Percentiles rank a stretch among this genome's conserved stretches.
Evolutionary conservation across 2,797 vertebrate species (phyloP).

Genomic region (Loris lydekkerianus): DNA sequence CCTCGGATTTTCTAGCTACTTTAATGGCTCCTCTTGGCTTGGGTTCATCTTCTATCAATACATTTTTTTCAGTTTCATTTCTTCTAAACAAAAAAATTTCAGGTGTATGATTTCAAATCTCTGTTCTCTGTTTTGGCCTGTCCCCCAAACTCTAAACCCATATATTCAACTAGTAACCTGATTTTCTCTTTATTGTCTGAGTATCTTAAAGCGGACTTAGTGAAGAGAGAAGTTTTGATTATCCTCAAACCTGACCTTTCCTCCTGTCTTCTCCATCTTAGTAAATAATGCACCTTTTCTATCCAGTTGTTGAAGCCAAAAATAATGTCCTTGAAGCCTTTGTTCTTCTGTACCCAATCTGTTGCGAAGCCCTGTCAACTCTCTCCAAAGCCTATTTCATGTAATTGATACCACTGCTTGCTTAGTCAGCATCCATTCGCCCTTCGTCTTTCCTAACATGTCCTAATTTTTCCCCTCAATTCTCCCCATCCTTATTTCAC

Average conservation of each 20-base stretch:
- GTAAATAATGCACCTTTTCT: neutral
- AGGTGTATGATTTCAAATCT: neutral
- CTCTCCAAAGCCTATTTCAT: neutral
- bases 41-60: neutral
- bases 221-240: slow-evolving; percentile 38
- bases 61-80: neutral
- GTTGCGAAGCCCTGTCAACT: neutral
- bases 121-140: neutral
- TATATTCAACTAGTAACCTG: neutral
- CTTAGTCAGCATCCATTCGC: neutral
- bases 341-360: neutral
- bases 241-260: slow-evolving; percentile 36
- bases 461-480: neutral
- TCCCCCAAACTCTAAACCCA: neutral
- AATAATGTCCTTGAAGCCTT: neutral
- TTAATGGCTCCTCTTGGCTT: neutral
- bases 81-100: neutral
- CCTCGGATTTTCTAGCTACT: neutral
- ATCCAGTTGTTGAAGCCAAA: neutral
- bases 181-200: neutral
- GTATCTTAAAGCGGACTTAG: slow-evolving; percentile 31
- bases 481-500: neutral
- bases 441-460: neutral
- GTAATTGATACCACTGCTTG: neutral
- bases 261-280: neutral